Evolutionary conservation across 2,113 vertebrate genomes (phyloP).

Genomic region (Polyodon spathula): DNA sequence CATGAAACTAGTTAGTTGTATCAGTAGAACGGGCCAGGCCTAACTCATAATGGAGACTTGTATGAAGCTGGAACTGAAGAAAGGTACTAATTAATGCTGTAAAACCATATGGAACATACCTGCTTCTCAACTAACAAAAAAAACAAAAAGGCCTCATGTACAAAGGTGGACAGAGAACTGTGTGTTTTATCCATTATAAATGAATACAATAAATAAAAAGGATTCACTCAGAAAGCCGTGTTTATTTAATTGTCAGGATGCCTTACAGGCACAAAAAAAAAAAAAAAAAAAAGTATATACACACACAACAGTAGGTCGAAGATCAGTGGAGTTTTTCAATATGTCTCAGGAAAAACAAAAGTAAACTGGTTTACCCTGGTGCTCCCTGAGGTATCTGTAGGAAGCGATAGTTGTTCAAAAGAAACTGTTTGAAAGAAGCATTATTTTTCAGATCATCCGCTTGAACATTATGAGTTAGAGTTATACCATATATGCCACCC

Average conservation of each 20-base stretch:
- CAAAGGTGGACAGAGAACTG: background rate
- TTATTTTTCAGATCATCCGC: background rate
- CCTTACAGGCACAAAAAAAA: background rate
- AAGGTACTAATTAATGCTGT: too few relatives aligned
- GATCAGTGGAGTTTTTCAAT: background rate
- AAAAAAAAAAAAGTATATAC: background rate
- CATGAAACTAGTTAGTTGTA: too few relatives aligned
- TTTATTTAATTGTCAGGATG: background rate
- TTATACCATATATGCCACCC: too few relatives aligned
- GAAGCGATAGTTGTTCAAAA: background rate
- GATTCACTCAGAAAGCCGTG: background rate
- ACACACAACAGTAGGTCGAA: background rate
- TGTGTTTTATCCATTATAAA: background rate
- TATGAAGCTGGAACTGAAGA: too few relatives aligned
- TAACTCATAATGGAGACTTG: too few relatives aligned
- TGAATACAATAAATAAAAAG: background rate
- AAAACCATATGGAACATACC: too few relatives aligned
- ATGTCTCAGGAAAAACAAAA: background rate
- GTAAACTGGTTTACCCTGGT: background rate
- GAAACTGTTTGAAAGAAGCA: background rate
- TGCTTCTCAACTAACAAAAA: too few relatives aligned
- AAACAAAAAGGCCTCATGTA: too few relatives aligned
- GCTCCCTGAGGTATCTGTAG: background rate
- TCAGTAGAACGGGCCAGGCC: too few relatives aligned
- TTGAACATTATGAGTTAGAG: too few relatives aligned